These are phyloP conservation scores for Amitus sp. DNA, from an alignment of 2,888 invertebrate species.

Conservation along the genomic window DNA sequence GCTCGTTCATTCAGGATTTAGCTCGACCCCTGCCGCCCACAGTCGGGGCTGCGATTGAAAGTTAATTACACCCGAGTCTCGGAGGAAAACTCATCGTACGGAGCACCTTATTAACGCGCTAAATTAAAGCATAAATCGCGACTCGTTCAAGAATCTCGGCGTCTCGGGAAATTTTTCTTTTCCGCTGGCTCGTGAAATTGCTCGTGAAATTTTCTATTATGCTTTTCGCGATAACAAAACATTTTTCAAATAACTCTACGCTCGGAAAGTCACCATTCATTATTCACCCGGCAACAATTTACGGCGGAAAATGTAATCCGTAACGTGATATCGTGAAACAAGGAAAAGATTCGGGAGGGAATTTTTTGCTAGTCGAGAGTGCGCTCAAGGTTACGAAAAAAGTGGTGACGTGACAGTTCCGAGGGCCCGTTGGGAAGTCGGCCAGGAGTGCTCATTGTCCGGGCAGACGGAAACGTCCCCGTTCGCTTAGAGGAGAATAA, in stretches of 20 bases:
- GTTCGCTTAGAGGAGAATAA: conserved; percentile 53
- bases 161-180: conserved; percentile 31
- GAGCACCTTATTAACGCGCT: conserved; percentile 58
- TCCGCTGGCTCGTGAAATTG: conserved; percentile 23
- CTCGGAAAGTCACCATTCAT: no score
- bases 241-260: not conserved
- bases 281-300: no score
- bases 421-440: conserved; percentile 17
- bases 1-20: conserved; percentile 39
- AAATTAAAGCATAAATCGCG: conserved; percentile 64
- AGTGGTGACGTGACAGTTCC: not conserved
- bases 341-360: no score
- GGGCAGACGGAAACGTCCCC: conserved; percentile 50
- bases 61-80: conserved; percentile 58
- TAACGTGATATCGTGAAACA: no score
- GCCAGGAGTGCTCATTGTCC: conserved; percentile 34
- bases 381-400: conserved; percentile 1
- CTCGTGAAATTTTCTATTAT: conserved; percentile 33
- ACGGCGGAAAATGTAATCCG: no score
- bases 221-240: conserved; percentile 18
- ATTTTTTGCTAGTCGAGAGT: not conserved
- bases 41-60: conserved; percentile 58
- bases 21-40: conserved; percentile 46
- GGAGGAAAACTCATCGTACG: conserved; percentile 60
- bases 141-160: conserved; percentile 57